Base-by-base conservation (phyloP, 2,888 invertebrate species). In the Rugalucina vietnamica region DNA sequence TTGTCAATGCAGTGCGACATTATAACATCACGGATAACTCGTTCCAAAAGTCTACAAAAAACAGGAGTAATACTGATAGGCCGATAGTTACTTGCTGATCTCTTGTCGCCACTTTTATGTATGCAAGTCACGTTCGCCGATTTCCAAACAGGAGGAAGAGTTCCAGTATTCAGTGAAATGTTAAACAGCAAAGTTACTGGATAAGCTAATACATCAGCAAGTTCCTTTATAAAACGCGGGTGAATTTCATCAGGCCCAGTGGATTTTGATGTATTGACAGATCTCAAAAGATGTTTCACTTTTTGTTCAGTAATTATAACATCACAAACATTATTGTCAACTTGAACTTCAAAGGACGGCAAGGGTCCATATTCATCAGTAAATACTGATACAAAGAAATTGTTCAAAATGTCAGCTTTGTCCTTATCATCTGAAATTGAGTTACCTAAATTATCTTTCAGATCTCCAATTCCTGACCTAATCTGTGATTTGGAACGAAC, bases 401-500 rank as follows among this genome's bases (percentile, higher is more conserved):
- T 1, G 18, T 72, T 39, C 1, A 72, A 43, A 27, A 39, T 49
- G 37, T 72, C 49, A 27, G 72, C 72, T 72, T 72, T 72, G 12
- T 37, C 49, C 12, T 29, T 43, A 27, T 72, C 72, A 14, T 72
- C 49, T 3, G 72, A 39, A n/a, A 43, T 24, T 32, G 24, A 39
- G 29, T 43, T 29, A 3, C 18, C 27, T 14, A 39, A 39, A 1
- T 49, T 43, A 27, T 72, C 24, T 43, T 12, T 49, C n/a, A 71
- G 14, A 21, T 36, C 34, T 10, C 72, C 72, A 39, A 72, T 72
- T 18, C 72, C 72, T 18, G 10, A 39, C 29, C 72, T 37, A 24
- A 14, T 49, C n/a, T 77, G 76, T 29, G 77, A 65, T 37, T 77
- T 65, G 5, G 43, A 71, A 12, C 32, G 39, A 2, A 79, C 65